Conservation (phyloP, 1,140 invertebrate species). For the Heliconius himera region DNA sequence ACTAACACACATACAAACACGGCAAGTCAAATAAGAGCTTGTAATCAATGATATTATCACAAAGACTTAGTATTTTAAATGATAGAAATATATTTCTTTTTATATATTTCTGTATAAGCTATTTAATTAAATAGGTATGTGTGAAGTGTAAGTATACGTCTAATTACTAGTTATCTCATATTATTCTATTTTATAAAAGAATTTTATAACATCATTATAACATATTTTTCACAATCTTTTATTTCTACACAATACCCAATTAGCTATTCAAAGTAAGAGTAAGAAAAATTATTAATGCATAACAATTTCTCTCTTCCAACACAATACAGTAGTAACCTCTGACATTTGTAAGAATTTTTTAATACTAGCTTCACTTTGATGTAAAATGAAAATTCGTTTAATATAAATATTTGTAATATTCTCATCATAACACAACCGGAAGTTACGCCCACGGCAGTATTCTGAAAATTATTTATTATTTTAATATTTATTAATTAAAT, state of each 20-base stretch:
- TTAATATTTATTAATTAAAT: background rate
- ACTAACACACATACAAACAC: too few species aligned
- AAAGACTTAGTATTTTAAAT: too few species aligned
- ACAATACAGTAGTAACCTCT: background rate
- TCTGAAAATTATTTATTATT: background rate
- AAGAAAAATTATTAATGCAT: background rate
- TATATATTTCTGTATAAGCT: too few species aligned
- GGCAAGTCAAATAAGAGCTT: too few species aligned
- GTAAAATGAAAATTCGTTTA: background rate
- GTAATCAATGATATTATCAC: too few species aligned
- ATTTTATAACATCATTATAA: too few species aligned
- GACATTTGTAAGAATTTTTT: background rate
- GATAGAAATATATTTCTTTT: too few species aligned
- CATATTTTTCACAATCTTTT: too few species aligned
- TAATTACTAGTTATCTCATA: too few species aligned
- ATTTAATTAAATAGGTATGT: too few species aligned
- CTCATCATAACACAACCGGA: background rate
- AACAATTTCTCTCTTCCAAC: background rate
- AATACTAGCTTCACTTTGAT: background rate
- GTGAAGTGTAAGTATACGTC: too few species aligned
- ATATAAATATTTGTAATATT: background rate
- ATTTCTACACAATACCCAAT: background rate
- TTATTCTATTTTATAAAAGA: too few species aligned
- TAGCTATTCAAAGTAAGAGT: background rate
- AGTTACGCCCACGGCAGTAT: background rate